These are phyloP conservation scores for Thaumetopoea pityocampa DNA, from an alignment of 1,140 invertebrate species.

Conservation along the genomic window DNA sequence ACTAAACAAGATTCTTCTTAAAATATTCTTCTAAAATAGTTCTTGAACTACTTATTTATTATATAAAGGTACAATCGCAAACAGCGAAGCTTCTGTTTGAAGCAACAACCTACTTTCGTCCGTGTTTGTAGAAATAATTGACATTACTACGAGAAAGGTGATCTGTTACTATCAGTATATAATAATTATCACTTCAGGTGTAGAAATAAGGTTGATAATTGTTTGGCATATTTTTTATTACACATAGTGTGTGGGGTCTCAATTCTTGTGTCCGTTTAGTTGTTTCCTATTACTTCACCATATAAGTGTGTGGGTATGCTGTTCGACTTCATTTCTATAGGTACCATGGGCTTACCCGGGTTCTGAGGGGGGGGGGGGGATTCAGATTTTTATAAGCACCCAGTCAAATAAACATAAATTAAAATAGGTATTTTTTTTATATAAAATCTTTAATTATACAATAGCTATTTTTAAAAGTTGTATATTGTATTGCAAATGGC, in stretches of 20 bases:
- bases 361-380: too few species aligned
- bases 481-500: too few species aligned
- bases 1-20: constrained; percentile 2
- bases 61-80: constrained; percentile 18
- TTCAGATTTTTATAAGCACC: too few species aligned
- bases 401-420: too few species aligned
- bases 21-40: constrained; percentile 4
- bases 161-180: constrained; percentile 8
- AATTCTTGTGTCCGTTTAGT: constrained; percentile 12
- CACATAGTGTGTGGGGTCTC: constrained; percentile 12
- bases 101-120: constrained; percentile 52
- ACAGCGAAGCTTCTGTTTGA: constrained; percentile 18
- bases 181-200: constrained; percentile 9
- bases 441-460: too few species aligned
- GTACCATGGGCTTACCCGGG: too few species aligned
- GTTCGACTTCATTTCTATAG: too few species aligned
- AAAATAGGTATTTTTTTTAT: too few species aligned
- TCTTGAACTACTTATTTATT: constrained; percentile 9
- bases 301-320: too few species aligned
- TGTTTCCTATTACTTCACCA: too few species aligned
- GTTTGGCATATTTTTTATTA: constrained; percentile 4
- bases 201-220: constrained; percentile 8
- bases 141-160: constrained; percentile 46
- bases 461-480: too few species aligned
- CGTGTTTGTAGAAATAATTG: constrained; percentile 55